A percentile compares a stretch with the other conserved stretches of the same genome.
phyloP scores from a whole-genome alignment of 1,140 invertebrate genomes.

The Drosophila littoralis region DNA sequence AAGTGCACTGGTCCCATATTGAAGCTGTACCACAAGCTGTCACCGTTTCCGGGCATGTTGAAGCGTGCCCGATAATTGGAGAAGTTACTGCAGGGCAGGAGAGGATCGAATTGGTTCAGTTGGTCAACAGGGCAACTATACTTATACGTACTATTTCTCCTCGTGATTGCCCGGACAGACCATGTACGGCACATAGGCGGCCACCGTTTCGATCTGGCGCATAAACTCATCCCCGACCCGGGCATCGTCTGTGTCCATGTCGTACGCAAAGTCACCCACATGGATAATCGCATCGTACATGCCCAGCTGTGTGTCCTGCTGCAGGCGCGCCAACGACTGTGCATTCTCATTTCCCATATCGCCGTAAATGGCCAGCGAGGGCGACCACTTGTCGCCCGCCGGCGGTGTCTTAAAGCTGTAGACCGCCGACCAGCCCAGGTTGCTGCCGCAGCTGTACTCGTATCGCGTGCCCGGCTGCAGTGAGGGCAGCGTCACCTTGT shows the following conservation, averaged over 20 bases:
- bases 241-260: slow-evolving; percentile 93
- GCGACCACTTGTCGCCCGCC: slow-evolving; percentile 89
- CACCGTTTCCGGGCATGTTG: slow-evolving; percentile 93
- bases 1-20: slow-evolving; percentile 96
- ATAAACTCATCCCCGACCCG: slow-evolving; percentile 94
- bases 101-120: not conserved
- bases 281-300: slow-evolving; percentile 95
- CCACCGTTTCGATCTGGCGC: slow-evolving; percentile 93
- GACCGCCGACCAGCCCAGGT: slow-evolving; percentile 90
- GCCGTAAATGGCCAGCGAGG: slow-evolving; percentile 93
- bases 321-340: slow-evolving; percentile 90
- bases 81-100: slow-evolving; percentile 90
- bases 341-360: slow-evolving; percentile 96
- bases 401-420: slow-evolving; percentile 91
- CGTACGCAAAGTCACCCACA: slow-evolving; percentile 98
- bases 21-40: slow-evolving; percentile 94
- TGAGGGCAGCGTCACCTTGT: slow-evolving; percentile 87
- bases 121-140: not conserved
- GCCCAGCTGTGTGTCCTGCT: slow-evolving; percentile 91
- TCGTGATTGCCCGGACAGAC: slow-evolving; percentile 96
- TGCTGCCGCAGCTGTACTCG: slow-evolving; percentile 93
- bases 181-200: slow-evolving; percentile 96
- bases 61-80: slow-evolving; percentile 93
- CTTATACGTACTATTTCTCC: slow-evolving; percentile 87
- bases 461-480: slow-evolving; percentile 88